Evolutionary conservation across 2,113 vertebrate genomes (phyloP).

Genomic region (Sorex fumeus): DNA sequence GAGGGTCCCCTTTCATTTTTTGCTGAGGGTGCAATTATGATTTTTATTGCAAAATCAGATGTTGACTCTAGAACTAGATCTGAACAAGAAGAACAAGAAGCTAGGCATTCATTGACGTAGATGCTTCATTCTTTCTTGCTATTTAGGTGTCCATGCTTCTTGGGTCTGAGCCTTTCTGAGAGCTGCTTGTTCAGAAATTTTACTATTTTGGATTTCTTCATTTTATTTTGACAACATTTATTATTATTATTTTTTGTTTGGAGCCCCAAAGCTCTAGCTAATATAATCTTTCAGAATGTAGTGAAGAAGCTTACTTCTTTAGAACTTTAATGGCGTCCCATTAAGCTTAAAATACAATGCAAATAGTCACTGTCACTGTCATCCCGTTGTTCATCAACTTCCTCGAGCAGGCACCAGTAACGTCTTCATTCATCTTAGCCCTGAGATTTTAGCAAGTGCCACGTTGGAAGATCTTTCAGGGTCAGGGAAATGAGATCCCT

Average conservation of each 20-base stretch:
- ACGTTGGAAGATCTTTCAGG: no score
- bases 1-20: accelerated
- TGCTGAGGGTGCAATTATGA: not conserved
- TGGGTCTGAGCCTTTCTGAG: not conserved
- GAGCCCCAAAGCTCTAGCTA: not conserved
- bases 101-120: not conserved
- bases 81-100: accelerated
- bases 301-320: not conserved
- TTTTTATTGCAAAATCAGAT: accelerated
- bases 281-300: not conserved
- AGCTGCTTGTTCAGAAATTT: not conserved
- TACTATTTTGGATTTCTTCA: not conserved
- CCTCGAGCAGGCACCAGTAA: no score
- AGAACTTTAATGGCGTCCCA: not conserved
- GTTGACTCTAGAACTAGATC: no score
- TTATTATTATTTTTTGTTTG: not conserved
- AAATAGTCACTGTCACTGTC: no score
- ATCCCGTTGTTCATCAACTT: no score
- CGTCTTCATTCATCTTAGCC: no score
- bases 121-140: accelerated
- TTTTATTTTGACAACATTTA: not conserved
- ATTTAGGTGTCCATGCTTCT: not conserved
- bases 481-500: no score
- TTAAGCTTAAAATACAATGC: not conserved
- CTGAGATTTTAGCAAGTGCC: no score